A percentile compares a stretch with the other conserved stretches of the same genome.
Evolutionary conservation across 2,888 invertebrate species (phyloP).

Genomic region (Thymelicus sylvestris): DNA sequence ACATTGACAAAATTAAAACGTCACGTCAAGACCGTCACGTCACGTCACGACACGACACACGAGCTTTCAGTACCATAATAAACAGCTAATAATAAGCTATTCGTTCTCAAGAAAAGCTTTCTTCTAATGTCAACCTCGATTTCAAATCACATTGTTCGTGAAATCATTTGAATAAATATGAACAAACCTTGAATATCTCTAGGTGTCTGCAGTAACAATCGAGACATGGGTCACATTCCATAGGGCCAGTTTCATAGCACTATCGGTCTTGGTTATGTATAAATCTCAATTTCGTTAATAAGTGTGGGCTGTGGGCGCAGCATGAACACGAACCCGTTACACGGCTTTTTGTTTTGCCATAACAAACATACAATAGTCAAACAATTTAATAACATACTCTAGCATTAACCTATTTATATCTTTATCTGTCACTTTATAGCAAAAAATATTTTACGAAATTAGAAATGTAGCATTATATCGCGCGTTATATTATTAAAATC

Average conservation of each 20-base stretch:
- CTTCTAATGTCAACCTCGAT: background rate
- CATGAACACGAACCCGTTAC: conserved; percentile 69
- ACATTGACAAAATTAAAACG: too few species aligned
- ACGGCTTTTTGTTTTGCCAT: conserved; percentile 56
- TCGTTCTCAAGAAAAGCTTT: background rate
- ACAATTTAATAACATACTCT: conserved; percentile 4
- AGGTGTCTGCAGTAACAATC: conserved; percentile 20
- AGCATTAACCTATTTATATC: background rate
- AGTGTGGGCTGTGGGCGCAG: conserved; percentile 81
- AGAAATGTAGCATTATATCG: background rate
- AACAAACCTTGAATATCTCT: conserved; percentile 8
- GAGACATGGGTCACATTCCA: conserved; percentile 75
- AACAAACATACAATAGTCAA: conserved; percentile 39
- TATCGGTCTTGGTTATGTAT: conserved; percentile 71
- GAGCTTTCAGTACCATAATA: too few species aligned
- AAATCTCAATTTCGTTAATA: conserved; percentile 80
- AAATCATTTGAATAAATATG: background rate
- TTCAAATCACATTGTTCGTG: background rate
- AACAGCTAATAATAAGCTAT: too few species aligned
- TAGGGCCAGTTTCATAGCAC: conserved; percentile 67
- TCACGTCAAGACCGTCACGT: too few species aligned
- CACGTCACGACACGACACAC: background rate
- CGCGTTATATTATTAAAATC: too few species aligned
- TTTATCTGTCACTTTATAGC: background rate
- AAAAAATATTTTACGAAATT: background rate